Conservation (phyloP, 2,888 invertebrate species). For the Macrosoma leucophasiata region DNA sequence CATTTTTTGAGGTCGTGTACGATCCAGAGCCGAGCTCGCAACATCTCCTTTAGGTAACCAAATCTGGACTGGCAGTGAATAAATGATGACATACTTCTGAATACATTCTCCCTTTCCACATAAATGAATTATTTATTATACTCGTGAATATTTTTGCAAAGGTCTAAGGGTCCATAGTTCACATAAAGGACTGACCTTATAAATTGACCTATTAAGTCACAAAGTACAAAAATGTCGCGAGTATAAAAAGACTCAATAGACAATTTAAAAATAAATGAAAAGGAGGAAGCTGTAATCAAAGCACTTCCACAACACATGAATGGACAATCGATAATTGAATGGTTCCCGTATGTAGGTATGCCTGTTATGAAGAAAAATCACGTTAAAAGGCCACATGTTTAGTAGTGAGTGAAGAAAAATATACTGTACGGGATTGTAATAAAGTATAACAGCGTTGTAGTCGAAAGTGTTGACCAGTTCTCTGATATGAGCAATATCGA, state of each 20-base stretch:
- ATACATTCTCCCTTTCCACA: too few species aligned
- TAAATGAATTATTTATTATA: too few species aligned
- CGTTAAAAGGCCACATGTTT: conserved; percentile 32
- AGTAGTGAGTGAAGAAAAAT: conserved; percentile 14
- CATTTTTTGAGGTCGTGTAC: too few species aligned
- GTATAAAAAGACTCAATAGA: conserved; percentile 40
- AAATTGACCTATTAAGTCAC: conserved; percentile 37
- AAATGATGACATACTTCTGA: too few species aligned
- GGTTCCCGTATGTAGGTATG: conserved; percentile 37
- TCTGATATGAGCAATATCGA: conserved; percentile 19
- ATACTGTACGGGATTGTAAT: conserved; percentile 15
- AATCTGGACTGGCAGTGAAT: too few species aligned
- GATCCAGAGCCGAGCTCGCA: too few species aligned
- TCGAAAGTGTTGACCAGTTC: conserved; percentile 29
- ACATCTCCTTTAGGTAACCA: too few species aligned
- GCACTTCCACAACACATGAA: conserved; percentile 56
- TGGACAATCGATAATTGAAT: conserved; percentile 66
- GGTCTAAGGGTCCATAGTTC: too few species aligned
- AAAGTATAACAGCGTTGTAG: conserved; percentile 25
- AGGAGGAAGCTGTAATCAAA: conserved; percentile 67
- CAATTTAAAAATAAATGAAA: conserved; percentile 62
- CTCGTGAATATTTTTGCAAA: too few species aligned
- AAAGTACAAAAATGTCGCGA: conserved; percentile 33
- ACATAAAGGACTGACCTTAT: conserved; percentile 12
- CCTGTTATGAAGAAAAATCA: too few species aligned